Evolutionary conservation across 2,888 invertebrate genomes (phyloP).

Genomic region (Stenolophus ochropezus): DNA sequence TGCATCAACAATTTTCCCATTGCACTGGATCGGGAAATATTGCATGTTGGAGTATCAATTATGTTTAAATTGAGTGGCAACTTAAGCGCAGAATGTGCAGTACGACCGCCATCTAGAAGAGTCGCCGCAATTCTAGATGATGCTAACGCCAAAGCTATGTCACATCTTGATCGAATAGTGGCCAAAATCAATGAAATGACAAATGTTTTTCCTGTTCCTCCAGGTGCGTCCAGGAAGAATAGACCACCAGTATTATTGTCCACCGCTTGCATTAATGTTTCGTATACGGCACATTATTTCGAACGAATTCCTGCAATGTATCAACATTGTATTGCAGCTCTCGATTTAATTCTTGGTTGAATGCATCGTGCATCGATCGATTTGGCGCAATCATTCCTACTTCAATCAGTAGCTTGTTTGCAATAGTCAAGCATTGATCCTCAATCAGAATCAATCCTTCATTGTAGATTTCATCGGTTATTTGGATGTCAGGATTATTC

Average conservation of each 20-base stretch:
- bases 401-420: conserved; percentile 63
- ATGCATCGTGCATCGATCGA: conserved; percentile 63
- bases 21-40: conserved; percentile 65
- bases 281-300: conserved; percentile 63
- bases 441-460: conserved; percentile 61
- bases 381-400: conserved; percentile 66
- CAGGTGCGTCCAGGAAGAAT: conserved; percentile 65
- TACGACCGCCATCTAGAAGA: conserved; percentile 69
- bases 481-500: conserved; percentile 15
- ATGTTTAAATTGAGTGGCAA: conserved; percentile 67
- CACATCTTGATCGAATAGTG: conserved; percentile 66
- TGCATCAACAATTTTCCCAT: conserved; percentile 66
- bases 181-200: conserved; percentile 69
- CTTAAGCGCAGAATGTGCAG: conserved; percentile 69
- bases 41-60: conserved; percentile 67
- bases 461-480: conserved; percentile 59
- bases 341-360: conserved; percentile 61
- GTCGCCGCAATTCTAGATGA: conserved; percentile 72
- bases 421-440: conserved; percentile 61
- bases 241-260: conserved; percentile 62
- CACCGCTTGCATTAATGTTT: conserved; percentile 65
- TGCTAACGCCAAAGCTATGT: conserved; percentile 63
- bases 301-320: conserved; percentile 60
- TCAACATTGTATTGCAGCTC: conserved; percentile 63
- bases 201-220: conserved; percentile 71